Evolutionary conservation across 2,888 invertebrate species (phyloP).

Genomic region (Drosophila peninsularis): DNA sequence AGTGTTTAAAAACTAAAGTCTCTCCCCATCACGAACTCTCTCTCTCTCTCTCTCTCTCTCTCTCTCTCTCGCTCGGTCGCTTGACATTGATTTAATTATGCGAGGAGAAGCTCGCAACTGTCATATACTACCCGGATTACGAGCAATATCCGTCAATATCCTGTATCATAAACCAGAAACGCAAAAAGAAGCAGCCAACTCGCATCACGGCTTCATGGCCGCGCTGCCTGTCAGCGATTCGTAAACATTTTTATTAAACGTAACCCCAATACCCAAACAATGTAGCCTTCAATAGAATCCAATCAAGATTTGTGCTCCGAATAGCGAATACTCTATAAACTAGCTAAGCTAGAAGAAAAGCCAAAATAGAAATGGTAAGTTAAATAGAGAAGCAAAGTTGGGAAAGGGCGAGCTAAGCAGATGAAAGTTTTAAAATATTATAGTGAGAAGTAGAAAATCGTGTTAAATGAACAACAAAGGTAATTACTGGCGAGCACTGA

Average conservation of each 20-base stretch:
- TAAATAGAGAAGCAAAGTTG: neutral
- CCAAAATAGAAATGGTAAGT: neutral
- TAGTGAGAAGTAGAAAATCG: neutral
- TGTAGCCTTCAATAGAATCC: conserved; percentile 7
- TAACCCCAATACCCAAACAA: conserved; percentile 3
- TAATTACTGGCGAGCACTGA: neutral
- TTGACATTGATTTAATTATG: conserved; percentile 49
- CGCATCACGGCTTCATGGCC: conserved; percentile 21
- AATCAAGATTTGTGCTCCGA: conserved; percentile 6
- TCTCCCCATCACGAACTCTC: neutral
- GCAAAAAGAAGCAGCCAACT: conserved; percentile 4
- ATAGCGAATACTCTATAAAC: conserved; percentile 4
- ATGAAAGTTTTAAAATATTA: neutral
- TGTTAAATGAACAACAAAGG: neutral
- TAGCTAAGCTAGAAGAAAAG: neutral
- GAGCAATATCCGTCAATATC: conserved; percentile 43
- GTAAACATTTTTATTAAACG: conserved; percentile 23
- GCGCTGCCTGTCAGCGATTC: conserved; percentile 35
- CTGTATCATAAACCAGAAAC: conserved; percentile 22
- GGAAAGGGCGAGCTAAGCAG: neutral
- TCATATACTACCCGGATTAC: conserved; percentile 33
- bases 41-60: neutral
- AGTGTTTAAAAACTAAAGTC: conserved; percentile 27
- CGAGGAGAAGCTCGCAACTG: conserved; percentile 16
- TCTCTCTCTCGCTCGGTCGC: no score